Base-by-base conservation (phyloP, 1,140 invertebrate species). In the Atopsyche davidsoni region DNA sequence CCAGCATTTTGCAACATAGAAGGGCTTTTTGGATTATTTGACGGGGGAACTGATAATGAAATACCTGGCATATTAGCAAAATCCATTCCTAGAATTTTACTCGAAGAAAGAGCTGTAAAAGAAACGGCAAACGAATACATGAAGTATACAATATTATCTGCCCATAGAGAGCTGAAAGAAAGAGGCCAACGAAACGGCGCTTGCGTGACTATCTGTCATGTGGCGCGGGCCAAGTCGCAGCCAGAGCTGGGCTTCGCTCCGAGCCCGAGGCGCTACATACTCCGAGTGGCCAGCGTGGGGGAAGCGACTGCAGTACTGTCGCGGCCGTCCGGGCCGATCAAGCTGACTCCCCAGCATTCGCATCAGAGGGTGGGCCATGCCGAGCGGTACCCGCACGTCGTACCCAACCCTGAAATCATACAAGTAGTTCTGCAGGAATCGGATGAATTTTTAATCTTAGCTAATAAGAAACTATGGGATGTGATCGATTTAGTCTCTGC, bases 11-110 rank as follows among this genome's bases (percentile, higher is more conserved):
- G 85, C 59, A 85, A 86, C 50, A 77, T 78, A 19, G 87, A 90
- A 68, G 86, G 83, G 1, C 68, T 92, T 0, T 85, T 90, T 60
- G 87, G 87, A 16, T 77, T 92, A 51, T 89, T 92, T 60, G 87
- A 91, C 59, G 83, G 85, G 0, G 80, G 84, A 58, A 81, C 76
- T 39, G 83, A 85, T 59, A 80, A 75, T 34, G 77, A 80, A 60
- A 76, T 83, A 13, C 82, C 82, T 7, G 76, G 73, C 57, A 73
- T 81, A 17, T 72, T 90, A 36, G 81, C 84, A 40, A 80, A 85
- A 60, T 78, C 82, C 45, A 80, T 89, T 43, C 87, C 87, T 1
- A 77, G 85, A 23, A 76, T 88, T 10, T 66, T 89, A 7, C 63
- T 88, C 7, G 86, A 89, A 66, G 87, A 90, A 65, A 76, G 81